Evolutionary conservation across 2,113 vertebrate genomes (phyloP).

Genomic region (Seriola quinqueradiata): DNA sequence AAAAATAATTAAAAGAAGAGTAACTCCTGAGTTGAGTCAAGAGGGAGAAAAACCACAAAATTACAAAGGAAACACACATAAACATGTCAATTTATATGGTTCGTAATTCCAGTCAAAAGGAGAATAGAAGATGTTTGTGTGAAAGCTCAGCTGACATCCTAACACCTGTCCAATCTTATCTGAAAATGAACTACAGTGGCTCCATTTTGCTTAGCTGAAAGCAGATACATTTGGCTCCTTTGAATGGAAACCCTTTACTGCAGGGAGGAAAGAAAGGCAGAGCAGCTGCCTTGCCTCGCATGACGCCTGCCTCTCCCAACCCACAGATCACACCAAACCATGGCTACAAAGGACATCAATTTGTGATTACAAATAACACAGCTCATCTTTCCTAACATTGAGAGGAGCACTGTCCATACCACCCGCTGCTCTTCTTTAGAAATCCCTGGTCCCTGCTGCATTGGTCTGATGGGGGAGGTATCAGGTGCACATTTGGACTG

Average conservation of each 20-base stretch:
- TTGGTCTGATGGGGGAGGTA: slow-evolving; percentile 48
- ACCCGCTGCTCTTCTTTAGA: slow-evolving; percentile 50
- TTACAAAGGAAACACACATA: slow-evolving; percentile 4
- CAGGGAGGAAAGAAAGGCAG: slow-evolving; percentile 57
- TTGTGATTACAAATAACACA: slow-evolving; percentile 69
- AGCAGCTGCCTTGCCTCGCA: slow-evolving; percentile 66
- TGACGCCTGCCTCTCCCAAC: slow-evolving; percentile 49
- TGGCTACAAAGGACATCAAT: slow-evolving; percentile 65
- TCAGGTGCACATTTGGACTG: slow-evolving; percentile 69
- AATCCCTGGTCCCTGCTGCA: slow-evolving; percentile 38
- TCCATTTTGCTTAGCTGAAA: slow-evolving; percentile 65
- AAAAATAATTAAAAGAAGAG: slow-evolving; percentile 20
- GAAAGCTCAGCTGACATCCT: slow-evolving; percentile 37
- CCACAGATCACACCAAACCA: slow-evolving; percentile 56
- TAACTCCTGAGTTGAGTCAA: slow-evolving; percentile 5
- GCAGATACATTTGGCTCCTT: slow-evolving; percentile 63
- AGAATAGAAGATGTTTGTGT: slow-evolving; percentile 45
- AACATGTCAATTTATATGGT: not conserved
- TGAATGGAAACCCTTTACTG: slow-evolving; percentile 67
- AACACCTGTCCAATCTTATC: slow-evolving; percentile 71
- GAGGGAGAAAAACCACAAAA: slow-evolving; percentile 16
- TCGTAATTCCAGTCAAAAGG: slow-evolving; percentile 35
- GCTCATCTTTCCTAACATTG: slow-evolving; percentile 35
- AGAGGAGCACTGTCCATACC: slow-evolving; percentile 43
- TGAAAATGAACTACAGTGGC: slow-evolving; percentile 53